Base-by-base conservation (phyloP, 1,140 invertebrate species). In the Leptinotarsa defecta region DNA sequence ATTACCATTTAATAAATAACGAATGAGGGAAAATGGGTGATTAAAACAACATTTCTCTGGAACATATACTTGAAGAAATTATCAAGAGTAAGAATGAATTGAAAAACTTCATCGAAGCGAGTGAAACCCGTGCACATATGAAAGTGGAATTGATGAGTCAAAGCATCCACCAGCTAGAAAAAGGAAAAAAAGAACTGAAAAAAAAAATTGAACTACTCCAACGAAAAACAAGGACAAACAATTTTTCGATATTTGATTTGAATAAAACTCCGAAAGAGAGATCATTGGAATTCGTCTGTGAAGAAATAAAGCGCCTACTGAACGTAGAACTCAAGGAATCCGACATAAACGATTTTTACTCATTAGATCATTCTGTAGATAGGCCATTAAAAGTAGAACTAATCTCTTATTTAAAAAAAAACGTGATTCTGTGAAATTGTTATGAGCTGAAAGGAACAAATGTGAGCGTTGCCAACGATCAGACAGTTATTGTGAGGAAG, bases 131-230 rank as follows among this genome's bases (percentile, higher is more conserved):
- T 61, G 57, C 8, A 61, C 57, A 6, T 8, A 61, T 61, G 57
- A 61, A 61, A 61, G 57, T 61, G 4, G 57, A 61, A 61, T 61
- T 61, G 57, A 61, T 61, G 8, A 61, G 11, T 61, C 57, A 61
- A 61, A 61, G 13, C 13, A 61, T 61, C 57, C 13, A 61, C 13
- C 8, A 8, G 57, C 11, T 61, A 61, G 57, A 61, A 61, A 61
- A 61, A 61, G 52, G 4, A 61, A 61, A 61, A 8, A 61, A 61
- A 61, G 57, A 61, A 61, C 57, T 61, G 11, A 61, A 61, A 61
- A 61, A 61, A 11, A 13, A 61, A 17, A 61, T 13, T 13, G 8
- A 61, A 61, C 8, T 61, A 61, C 57, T 61, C 13, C 11, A 61
- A 61, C 13, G 0, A 0, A 61, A 61, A 61, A 61, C 52, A 61